These are phyloP conservation scores for Tholera decimalis DNA, from an alignment of 2,888 invertebrate genomes.

Conservation along the genomic window DNA sequence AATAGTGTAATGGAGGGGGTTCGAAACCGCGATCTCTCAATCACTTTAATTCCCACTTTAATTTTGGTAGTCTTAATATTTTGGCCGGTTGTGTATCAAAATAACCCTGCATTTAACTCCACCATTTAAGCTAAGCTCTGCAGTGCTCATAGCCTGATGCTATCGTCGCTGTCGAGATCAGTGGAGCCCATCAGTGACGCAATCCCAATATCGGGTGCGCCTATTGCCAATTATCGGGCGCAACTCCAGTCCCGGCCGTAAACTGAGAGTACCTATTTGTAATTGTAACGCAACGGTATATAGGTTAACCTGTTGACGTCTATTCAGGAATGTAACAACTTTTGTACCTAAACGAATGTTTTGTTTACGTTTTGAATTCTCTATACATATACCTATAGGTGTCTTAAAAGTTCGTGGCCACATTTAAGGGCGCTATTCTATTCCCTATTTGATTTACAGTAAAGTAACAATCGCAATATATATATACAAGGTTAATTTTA, in stretches of 20 bases:
- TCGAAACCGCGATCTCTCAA: too few relatives aligned
- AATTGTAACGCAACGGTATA: slow-evolving; percentile 1
- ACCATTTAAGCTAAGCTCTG: neutral
- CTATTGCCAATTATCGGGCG: slow-evolving; percentile 54
- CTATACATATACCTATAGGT: too few relatives aligned
- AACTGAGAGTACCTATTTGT: slow-evolving; percentile 20
- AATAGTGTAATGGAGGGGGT: too few relatives aligned
- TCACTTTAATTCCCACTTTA: too few relatives aligned
- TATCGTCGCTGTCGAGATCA: slow-evolving; percentile 41
- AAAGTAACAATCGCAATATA: too few relatives aligned
- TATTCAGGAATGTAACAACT: neutral
- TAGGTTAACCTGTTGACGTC: slow-evolving; percentile 17
- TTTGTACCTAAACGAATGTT: slow-evolving; percentile 1
- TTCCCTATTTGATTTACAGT: too few relatives aligned
- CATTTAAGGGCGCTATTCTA: too few relatives aligned
- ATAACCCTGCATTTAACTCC: too few relatives aligned
- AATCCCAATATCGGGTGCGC: slow-evolving; percentile 32
- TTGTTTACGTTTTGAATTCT: neutral
- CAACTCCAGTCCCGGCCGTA: slow-evolving; percentile 31
- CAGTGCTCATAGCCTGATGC: slow-evolving; percentile 13
- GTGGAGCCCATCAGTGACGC: slow-evolving; percentile 25
- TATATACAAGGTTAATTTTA: too few relatives aligned
- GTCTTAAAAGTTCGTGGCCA: too few relatives aligned
- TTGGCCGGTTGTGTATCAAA: too few relatives aligned
- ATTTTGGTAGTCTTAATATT: too few relatives aligned